Evolutionary conservation across 2,797 vertebrate species (phyloP).

Genomic region (Helicolenus hilgendorfi): DNA sequence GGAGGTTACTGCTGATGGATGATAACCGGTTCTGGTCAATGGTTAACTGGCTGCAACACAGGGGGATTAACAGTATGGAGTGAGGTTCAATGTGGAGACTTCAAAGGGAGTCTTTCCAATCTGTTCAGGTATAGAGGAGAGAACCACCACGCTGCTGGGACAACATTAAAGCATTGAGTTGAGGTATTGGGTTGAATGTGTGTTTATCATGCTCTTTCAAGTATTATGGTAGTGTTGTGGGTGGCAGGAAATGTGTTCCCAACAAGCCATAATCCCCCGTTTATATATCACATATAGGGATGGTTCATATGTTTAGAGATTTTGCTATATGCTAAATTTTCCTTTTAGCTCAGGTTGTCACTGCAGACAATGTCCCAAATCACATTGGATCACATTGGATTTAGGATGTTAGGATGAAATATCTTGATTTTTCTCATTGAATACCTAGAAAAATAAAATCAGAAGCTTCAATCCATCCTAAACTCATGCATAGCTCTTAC

Average conservation of each 20-base stretch:
- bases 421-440: not conserved
- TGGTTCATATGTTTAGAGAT: not conserved
- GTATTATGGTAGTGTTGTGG: not conserved
- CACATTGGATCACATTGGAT: not conserved
- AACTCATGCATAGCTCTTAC: too few species aligned
- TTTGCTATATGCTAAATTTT: not conserved
- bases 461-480: too few species aligned
- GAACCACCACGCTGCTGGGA: not conserved
- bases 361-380: not conserved
- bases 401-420: not conserved
- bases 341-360: not conserved
- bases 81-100: slow-evolving; percentile 38
- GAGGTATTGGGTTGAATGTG: not conserved
- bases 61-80: not conserved
- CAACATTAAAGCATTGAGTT: slow-evolving; percentile 4
- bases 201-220: not conserved
- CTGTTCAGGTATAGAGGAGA: slow-evolving; percentile 1
- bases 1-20: slow-evolving; percentile 5
- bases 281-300: not conserved
- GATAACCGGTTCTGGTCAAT: slow-evolving; percentile 55
- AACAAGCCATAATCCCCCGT: not conserved
- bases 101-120: not conserved
- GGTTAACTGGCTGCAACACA: slow-evolving; percentile 47
- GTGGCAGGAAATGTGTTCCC: not conserved
- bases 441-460: not conserved